Evolutionary conservation across 2,113 vertebrate genomes (phyloP).

Genomic region (Bagarius yarrelli): DNA sequence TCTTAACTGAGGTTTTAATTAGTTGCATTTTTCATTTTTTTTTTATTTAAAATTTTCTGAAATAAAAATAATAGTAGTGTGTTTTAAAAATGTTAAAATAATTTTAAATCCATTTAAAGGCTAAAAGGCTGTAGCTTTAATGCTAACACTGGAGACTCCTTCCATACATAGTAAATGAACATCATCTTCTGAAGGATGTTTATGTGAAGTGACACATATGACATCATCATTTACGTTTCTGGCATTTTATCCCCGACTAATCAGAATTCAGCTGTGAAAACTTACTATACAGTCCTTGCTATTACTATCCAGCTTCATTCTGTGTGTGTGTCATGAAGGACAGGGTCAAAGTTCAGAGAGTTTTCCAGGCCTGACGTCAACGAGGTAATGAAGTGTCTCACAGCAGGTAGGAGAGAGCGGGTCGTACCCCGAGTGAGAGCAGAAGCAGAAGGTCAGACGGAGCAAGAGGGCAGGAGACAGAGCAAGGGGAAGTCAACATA

Average conservation of each 20-base stretch:
- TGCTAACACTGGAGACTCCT: background rate
- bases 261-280: background rate
- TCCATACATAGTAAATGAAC: background rate
- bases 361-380: slow-evolving; percentile 18
- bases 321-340: background rate
- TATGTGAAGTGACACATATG: background rate
- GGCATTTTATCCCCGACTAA: background rate
- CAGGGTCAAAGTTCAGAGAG: background rate
- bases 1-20: no score
- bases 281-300: background rate
- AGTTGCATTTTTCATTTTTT: no score
- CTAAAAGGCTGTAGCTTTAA: no score
- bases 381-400: slow-evolving; percentile 7
- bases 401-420: background rate
- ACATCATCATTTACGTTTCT: no score
- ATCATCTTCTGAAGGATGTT: background rate
- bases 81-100: no score
- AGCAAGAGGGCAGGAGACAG: background rate
- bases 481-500: background rate
- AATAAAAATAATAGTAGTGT: no score
- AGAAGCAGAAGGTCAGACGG: background rate
- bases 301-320: background rate
- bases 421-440: slow-evolving; percentile 6
- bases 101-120: no score
- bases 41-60: no score